Evolutionary conservation across 2,113 vertebrate species (phyloP), one percentile per base, ranked within the genome.

Genomic region (Menura novaehollandiae): DNA sequence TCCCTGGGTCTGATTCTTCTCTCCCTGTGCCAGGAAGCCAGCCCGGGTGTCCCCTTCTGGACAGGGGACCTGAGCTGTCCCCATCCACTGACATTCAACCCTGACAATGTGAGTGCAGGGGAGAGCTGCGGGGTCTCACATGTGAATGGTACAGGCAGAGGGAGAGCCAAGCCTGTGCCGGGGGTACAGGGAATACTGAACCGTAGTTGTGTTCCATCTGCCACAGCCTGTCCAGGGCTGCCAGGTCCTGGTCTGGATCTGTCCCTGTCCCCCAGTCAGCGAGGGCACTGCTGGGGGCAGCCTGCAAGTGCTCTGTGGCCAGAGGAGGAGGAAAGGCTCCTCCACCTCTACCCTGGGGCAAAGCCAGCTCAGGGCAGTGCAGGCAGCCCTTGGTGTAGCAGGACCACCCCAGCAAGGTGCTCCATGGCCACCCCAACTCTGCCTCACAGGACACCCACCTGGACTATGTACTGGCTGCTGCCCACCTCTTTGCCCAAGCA

Each of bases 381-480:
- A 32, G 47, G 46, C 43, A 68, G 62, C 44, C 20, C 51, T 76
- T 58, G 51, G 49, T 4, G 0, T 5, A 41, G 33, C 56, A 28
- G 28, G 49, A 43, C 44, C 33, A 43, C 19, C 21, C 18, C 1
- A 7, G 17, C 47, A 51, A 72, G 82, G 35, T 6, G 30, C 30
- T 24, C 22, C 26, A 17, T 30, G 26, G 60, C 26, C 46, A 53
- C 33, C 13, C 26, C 11, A 2, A 1, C 78, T 90, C 30, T 88
- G 22, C 11, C 28, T 49, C 1, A 0, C 60, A 99, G 99, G 89
- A 95, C 35, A 93, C 90, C 7, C 98, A 99, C 82, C 83, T 99
- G 97, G 98, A 97, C 10, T 99, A 98, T 30, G 79, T 99, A 49
- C 56, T 98, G 93, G 98, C 98, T 1, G 98, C 99, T 46, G 98